These are phyloP conservation scores for Colletes gigas DNA, from an alignment of 1,140 invertebrate species.

Conservation along the genomic window DNA sequence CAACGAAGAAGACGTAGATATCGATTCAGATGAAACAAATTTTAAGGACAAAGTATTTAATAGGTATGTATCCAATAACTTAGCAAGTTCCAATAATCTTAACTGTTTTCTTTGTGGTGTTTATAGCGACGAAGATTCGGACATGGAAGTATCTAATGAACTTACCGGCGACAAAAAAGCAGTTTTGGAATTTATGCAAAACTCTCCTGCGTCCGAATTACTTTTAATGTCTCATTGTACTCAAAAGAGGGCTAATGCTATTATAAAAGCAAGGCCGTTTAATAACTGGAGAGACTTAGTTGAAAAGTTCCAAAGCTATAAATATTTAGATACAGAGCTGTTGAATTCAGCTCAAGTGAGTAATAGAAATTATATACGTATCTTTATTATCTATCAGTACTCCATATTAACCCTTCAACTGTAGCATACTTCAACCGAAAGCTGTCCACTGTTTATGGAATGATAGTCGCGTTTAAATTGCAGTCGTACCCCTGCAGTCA, in stretches of 20 bases:
- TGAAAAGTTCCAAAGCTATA: conserved; percentile 86
- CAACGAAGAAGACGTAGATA: conserved; percentile 71
- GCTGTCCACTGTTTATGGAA: too few species aligned
- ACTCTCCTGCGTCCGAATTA: conserved; percentile 84
- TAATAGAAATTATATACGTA: background rate
- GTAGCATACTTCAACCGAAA: too few species aligned
- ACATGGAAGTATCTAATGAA: conserved; percentile 86
- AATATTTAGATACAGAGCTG: conserved; percentile 86
- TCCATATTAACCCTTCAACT: too few species aligned
- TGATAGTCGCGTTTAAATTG: too few species aligned
- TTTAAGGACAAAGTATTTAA: conserved; percentile 77
- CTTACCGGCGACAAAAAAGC: conserved; percentile 86
- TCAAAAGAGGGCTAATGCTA: conserved; percentile 87
- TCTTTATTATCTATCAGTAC: background rate
- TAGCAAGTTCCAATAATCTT: background rate
- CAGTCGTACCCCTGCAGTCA: too few species aligned
- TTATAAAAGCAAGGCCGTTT: conserved; percentile 87
- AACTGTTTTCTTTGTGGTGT: conserved; percentile 13
- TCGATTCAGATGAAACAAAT: conserved; percentile 75
- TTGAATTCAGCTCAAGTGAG: conserved; percentile 86
- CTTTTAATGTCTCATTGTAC: conserved; percentile 86
- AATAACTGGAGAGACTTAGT: conserved; percentile 88
- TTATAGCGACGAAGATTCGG: conserved; percentile 87
- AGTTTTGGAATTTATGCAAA: conserved; percentile 90
- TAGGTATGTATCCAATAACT: conserved; percentile 62